phyloP scores from a whole-genome alignment of 2,888 invertebrate species.

The Omphaloscelis lunosa region DNA sequence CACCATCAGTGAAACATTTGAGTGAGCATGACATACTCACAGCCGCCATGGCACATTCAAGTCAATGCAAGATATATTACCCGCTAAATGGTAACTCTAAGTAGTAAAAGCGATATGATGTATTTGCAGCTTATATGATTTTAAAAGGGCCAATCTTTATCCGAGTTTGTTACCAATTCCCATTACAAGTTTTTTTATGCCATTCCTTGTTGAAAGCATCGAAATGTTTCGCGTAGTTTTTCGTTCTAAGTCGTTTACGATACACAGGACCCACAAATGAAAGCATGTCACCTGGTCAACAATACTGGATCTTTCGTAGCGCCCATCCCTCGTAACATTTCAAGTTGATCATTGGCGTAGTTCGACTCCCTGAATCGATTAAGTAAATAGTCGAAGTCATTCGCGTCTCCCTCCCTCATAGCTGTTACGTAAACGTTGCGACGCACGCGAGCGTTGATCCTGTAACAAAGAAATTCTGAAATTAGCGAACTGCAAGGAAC shows the following conservation, averaged over 20 bases:
- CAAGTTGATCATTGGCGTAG: slow-evolving; percentile 86
- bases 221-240: no score
- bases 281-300: slow-evolving; percentile 76
- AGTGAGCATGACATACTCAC: no score
- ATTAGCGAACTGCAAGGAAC: no score
- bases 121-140: background rate
- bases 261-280: background rate
- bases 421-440: slow-evolving; percentile 92
- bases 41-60: no score
- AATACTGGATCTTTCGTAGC: slow-evolving; percentile 79
- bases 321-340: slow-evolving; percentile 88
- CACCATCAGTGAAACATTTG: no score
- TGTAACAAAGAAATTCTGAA: slow-evolving; percentile 64
- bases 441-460: slow-evolving; percentile 91
- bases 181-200: background rate
- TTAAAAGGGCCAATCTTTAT: background rate
- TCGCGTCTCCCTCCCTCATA: slow-evolving; percentile 89
- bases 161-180: no score
- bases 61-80: no score
- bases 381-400: slow-evolving; percentile 91
- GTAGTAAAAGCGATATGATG: no score
- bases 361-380: slow-evolving; percentile 78
- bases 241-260: no score
- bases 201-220: background rate
- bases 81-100: no score